phyloP scores from a whole-genome alignment of 2,113 vertebrate species.

The Montifringilla adamsi region DNA sequence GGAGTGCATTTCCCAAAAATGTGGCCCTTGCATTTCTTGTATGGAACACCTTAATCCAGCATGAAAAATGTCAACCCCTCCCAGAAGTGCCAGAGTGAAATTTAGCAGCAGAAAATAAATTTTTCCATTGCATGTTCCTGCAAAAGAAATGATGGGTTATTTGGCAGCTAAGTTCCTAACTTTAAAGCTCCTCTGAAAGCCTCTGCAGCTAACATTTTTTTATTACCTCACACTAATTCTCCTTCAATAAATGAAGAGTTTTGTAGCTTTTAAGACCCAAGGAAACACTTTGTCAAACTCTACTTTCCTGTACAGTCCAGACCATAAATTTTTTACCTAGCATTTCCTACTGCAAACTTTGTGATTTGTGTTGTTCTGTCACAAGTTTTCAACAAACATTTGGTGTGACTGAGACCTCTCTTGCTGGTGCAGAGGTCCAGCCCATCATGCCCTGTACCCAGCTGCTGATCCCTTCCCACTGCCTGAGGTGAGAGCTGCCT shows the following conservation, averaged over 20 bases:
- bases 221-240: neutral
- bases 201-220: neutral
- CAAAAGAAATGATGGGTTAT: neutral
- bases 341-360: neutral
- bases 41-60: neutral
- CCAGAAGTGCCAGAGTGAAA: neutral
- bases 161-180: neutral
- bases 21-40: neutral
- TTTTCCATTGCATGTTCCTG: neutral
- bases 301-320: neutral
- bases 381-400: neutral
- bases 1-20: neutral
- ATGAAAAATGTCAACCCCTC: neutral
- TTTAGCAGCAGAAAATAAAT: neutral
- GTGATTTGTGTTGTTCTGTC: neutral
- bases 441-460: fast-evolving
- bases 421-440: neutral
- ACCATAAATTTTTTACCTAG: neutral
- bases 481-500: neutral
- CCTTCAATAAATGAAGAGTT: neutral
- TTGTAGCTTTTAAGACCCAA: neutral
- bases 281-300: slow-evolving; percentile 1
- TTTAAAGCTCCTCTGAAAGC: neutral
- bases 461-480: neutral
- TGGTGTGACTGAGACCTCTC: neutral